Percentiles rank a stretch among this genome's conserved stretches.
Conservation (phyloP, 2,797 vertebrate species). For the Cynopterus sphinx region DNA sequence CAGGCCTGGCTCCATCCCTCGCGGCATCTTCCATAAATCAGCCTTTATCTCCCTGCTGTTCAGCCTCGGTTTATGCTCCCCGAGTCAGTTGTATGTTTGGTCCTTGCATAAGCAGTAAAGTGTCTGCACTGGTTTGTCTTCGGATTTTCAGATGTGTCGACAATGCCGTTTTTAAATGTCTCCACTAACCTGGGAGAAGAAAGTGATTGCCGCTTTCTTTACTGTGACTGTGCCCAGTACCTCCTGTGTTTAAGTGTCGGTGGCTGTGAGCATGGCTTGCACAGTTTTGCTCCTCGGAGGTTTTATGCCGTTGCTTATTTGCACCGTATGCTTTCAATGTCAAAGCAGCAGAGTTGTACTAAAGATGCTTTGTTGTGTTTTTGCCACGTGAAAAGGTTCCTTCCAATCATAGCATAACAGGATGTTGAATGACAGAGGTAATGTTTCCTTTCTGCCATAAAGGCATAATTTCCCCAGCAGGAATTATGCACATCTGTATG, state of each 20-base stretch:
- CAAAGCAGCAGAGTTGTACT: slow-evolving; percentile 64
- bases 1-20: neutral
- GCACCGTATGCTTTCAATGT: slow-evolving; percentile 72
- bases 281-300: slow-evolving; percentile 32
- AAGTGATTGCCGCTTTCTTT: slow-evolving; percentile 61
- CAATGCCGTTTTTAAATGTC: slow-evolving; percentile 50
- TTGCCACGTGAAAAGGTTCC: slow-evolving; percentile 77
- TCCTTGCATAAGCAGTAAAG: slow-evolving; percentile 35
- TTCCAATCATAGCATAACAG: slow-evolving; percentile 75
- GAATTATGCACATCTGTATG: slow-evolving; percentile 75
- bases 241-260: slow-evolving; percentile 46
- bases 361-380: slow-evolving; percentile 73
- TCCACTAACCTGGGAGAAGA: slow-evolving; percentile 62
- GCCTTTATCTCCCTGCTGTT: neutral
- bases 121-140: slow-evolving; percentile 67
- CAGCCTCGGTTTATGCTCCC: neutral
- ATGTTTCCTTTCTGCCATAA: slow-evolving; percentile 73
- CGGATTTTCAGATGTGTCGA: slow-evolving; percentile 52
- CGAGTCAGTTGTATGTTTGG: slow-evolving; percentile 38
- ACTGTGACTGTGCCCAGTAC: slow-evolving; percentile 1
- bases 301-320: slow-evolving; percentile 62
- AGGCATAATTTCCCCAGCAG: slow-evolving; percentile 61
- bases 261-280: slow-evolving; percentile 42
- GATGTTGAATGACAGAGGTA: slow-evolving; percentile 75
- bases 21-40: neutral